Percentiles rank a stretch among this genome's conserved stretches.
Conservation (phyloP, 2,797 vertebrate genomes). For the Cephalopachus bancanus region DNA sequence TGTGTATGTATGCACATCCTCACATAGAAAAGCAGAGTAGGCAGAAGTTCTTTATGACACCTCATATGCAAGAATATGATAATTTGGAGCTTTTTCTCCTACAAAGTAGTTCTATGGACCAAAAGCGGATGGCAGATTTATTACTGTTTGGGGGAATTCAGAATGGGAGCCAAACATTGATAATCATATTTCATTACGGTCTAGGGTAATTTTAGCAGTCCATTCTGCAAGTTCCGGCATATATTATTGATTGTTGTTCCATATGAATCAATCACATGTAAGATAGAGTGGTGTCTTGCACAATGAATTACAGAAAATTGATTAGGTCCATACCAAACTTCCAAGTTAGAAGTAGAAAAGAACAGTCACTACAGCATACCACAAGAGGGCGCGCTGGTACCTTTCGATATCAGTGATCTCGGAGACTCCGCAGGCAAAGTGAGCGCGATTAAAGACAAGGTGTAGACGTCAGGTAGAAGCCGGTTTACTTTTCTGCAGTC, state of each 20-base stretch:
- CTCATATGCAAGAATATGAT: not conserved
- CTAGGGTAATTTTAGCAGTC: slow-evolving; percentile 29
- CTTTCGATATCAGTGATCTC: slow-evolving; percentile 12
- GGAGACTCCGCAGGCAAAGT: not conserved
- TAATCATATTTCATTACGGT: slow-evolving; percentile 7
- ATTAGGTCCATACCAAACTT: not conserved
- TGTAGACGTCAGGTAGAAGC: not conserved
- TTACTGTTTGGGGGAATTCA: slow-evolving; percentile 29
- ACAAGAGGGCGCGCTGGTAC: slow-evolving; percentile 71
- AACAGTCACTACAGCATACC: not conserved
- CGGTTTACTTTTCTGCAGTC: not conserved
- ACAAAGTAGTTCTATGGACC: not conserved
- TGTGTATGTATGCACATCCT: not conserved
- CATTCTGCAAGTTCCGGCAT: not conserved
- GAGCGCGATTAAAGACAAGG: not conserved
- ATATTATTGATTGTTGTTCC: slow-evolving; percentile 16
- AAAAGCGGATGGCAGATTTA: slow-evolving; percentile 15
- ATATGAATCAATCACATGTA: slow-evolving; percentile 41
- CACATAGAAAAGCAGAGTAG: not conserved
- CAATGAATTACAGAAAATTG: slow-evolving; percentile 9
- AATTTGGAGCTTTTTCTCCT: not conserved
- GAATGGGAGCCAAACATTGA: not conserved
- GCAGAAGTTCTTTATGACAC: not conserved
- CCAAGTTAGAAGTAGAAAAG: not conserved
- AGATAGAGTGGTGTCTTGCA: not conserved